phyloP scores from a whole-genome alignment of 2,797 vertebrate genomes.

The Ficedula albicollis region DNA sequence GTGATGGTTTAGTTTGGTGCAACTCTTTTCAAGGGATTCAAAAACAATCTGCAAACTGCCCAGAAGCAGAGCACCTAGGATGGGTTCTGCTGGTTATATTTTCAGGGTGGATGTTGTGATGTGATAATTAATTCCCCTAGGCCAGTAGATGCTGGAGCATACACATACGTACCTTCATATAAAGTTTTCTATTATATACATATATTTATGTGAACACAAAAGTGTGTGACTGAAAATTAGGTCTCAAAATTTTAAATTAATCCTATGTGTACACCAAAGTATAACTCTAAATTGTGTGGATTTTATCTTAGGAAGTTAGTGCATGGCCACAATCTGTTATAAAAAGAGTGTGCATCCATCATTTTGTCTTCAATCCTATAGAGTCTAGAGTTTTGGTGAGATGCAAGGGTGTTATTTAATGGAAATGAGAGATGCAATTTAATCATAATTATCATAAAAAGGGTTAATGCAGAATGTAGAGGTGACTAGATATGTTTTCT shows the following conservation, averaged over 20 bases:
- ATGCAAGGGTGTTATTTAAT: background rate
- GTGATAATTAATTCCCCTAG: background rate
- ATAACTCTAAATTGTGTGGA: background rate
- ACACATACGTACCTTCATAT: background rate
- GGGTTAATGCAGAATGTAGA: constrained; percentile 42
- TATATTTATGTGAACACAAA: background rate
- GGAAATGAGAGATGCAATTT: constrained; percentile 10
- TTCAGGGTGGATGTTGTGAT: background rate
- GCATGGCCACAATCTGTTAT: background rate
- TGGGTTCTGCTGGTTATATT: background rate
- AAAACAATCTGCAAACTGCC: background rate
- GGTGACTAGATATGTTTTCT: constrained; percentile 3
- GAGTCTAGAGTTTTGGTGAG: background rate
- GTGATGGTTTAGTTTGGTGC: background rate
- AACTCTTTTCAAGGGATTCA: background rate
- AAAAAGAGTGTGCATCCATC: background rate
- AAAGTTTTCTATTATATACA: background rate
- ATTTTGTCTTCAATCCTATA: background rate
- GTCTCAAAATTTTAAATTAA: background rate
- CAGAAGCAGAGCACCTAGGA: background rate
- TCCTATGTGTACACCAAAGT: background rate
- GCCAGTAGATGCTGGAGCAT: background rate
- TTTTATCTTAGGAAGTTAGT: constrained; percentile 32
- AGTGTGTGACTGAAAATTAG: background rate
- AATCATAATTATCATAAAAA: constrained; percentile 27